phyloP scores from a whole-genome alignment of 2,113 vertebrate species.

The Saccopteryx leptura region DNA sequence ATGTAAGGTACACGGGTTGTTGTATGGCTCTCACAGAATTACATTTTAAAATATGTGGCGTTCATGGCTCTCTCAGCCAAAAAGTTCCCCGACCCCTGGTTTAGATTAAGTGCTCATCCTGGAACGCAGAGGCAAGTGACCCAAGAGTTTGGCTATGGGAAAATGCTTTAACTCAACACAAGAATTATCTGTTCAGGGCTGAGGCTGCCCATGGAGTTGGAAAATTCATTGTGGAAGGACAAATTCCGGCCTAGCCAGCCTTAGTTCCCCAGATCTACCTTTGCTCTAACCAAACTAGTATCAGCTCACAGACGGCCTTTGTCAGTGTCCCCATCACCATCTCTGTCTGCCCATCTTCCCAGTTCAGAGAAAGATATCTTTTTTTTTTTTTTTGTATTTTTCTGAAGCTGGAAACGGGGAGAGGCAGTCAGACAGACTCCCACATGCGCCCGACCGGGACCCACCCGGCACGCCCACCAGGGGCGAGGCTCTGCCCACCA shows the following conservation, averaged over 20 bases:
- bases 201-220: background rate
- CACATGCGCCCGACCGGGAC: too few species aligned
- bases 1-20: too few species aligned
- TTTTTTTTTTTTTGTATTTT: too few species aligned
- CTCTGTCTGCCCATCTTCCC: background rate
- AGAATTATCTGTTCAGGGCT: background rate
- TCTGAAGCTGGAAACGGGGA: too few species aligned
- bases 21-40: too few species aligned
- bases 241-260: background rate
- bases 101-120: background rate
- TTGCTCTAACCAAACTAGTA: background rate
- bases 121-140: slow-evolving; percentile 1
- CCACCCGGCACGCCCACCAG: too few species aligned
- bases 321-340: background rate
- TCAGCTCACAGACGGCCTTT: background rate
- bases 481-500: too few species aligned
- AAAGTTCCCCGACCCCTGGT: background rate
- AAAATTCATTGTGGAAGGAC: background rate
- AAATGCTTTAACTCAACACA: background rate
- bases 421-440: too few species aligned
- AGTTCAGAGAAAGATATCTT: background rate
- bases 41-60: too few species aligned
- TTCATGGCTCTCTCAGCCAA: too few species aligned
- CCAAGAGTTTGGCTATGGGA: background rate
- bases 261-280: background rate